Base-by-base conservation (phyloP, 1,140 invertebrate genomes). In the Dendroctonus valens region DNA sequence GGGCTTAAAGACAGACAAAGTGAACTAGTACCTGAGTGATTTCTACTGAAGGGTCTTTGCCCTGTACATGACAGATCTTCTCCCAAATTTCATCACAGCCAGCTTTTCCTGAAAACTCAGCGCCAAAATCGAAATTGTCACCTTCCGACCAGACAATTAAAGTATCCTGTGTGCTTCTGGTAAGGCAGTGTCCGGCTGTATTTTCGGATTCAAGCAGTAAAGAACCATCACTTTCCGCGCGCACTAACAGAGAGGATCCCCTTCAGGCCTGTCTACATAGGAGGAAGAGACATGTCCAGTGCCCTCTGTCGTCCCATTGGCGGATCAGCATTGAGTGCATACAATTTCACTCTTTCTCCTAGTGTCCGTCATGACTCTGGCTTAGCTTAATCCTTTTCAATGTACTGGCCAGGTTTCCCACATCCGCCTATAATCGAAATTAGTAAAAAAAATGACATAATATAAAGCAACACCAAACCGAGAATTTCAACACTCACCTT, bases 111-210 rank as follows among this genome's bases (percentile, higher is more conserved):
- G 98, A 84, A 99, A 99, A 85, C 96, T 98, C 69, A 99, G 82
- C 48, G 98, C 98, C 75, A 99, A 85, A n/a, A 82, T 99, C 97
- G 82, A 97, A 98, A 26, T 98, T 97, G 76, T 99, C 97, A 64
- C 94, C 94, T 83, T 99, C 97, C 9, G 97, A 98, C 98, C 98
- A 99, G n/a, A 99, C 97, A 79, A 99, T 99, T 65, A 99, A 82
- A 41, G 97, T 99, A 78, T 99, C 97, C 83, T 99, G 97, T 82
- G n/a, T 99, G 97, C 82, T 98, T 98, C 81, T 98, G 96, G 82
- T 99, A 99, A 38, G n/a, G 94, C 94, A 67, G 96, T 98, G 77
- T 98, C 94, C 53, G 92, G 91, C 77, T 96, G 92, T 77, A 99
- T 98, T 86, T 96, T 97, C 68, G 95, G n/a, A 97, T 81, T 99